Base-by-base conservation (phyloP, 2,888 invertebrate species). In the Mesochorus sp. region DNA sequence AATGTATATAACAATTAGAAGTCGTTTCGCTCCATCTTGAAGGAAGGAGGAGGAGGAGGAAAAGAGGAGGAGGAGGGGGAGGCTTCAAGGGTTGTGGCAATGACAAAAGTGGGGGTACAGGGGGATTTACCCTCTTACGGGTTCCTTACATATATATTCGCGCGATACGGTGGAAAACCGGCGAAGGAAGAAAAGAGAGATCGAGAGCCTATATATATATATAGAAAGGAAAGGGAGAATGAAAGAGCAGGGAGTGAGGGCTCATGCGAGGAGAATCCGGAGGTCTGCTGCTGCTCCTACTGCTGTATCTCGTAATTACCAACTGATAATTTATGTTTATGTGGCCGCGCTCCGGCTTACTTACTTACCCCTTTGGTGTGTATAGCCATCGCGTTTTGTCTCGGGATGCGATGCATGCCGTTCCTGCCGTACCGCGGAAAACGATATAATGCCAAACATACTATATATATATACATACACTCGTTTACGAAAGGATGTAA, bases 241-340 rank as follows among this genome's bases (percentile, higher is more conserved):
- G 57, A 66, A 21, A 42, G 51, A 49, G 19, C 49, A 53, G 47
- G 44, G 24, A 67, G 49, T 51, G 21, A 19, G 19, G 31, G n/a
- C 47, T n/a, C n/a, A n/a, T n/a, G n/a, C n/a, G n/a, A n/a, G 12
- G 74, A 80, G 75, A 57, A 75, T 77, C 72, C 80, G 67, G 79
- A 75, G 80, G 80, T 83, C 82, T 80, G 83, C 67, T n/a, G n/a
- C n/a, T n/a, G n/a, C n/a, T n/a, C n/a, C n/a, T n/a, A n/a, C n/a
- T n/a, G n/a, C 83, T 88, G 89, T 90, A 89, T 90, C 88, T 90
- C 88, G 91, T 91, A 91, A 91, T 91, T 91, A 91, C 91, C 90
- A 90, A 88, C 90, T 90, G 90, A 91, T 91, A 91, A 91, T 91
- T 91, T 91, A 90, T 91, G 91, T 91, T 90, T 91, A 91, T 90